Evolutionary conservation across 2,888 invertebrate species (phyloP), one percentile per base, ranked within the genome.

Genomic region (Gari tellinella): DNA sequence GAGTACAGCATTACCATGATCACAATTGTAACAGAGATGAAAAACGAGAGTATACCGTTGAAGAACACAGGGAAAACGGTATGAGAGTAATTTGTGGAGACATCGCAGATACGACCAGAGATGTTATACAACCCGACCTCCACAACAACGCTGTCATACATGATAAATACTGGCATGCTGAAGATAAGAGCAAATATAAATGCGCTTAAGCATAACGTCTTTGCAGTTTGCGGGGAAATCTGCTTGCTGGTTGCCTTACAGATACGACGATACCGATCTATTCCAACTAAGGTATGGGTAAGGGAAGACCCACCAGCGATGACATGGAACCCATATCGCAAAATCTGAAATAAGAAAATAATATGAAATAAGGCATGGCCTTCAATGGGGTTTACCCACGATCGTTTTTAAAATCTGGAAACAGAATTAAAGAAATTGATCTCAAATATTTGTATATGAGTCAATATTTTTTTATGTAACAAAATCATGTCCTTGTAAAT

Each of bases 231-330:
- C 25, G 40, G 17, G 1, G 61, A 49, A 17, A 61, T 51, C 23
- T 61, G 61, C 14, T 15, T 19, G 37, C 25, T 23, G 2, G 38
- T 38, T 2, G 51, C 40, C 5, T n/a, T n/a, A 25, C 61, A 61
- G 14, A 61, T 61, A 0, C 61, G 61, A 7, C 61, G 38, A 31
- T 61, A 61, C 8, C 61, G 61, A 25, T 61, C 61, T 15, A 51
- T n/a, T 10, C 51, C 61, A 38, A 51, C 38, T 12, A 61, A 17
- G 1, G 41, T 12, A 14, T 61, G 61, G 1, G 41, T 41, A n/a
- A 26, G 14, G 1, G 61, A 49, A 1, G 51, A 49, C 7, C 61
- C 49, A n/a, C 17, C 49, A 1, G 61, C 61, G 14, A 51, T 21
- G 4, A 61, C 26, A 10, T 61, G 61, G 17, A 40, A 51, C 1